Base-by-base conservation (phyloP, 2,797 vertebrate genomes). In the Anas bahamensis region DNA sequence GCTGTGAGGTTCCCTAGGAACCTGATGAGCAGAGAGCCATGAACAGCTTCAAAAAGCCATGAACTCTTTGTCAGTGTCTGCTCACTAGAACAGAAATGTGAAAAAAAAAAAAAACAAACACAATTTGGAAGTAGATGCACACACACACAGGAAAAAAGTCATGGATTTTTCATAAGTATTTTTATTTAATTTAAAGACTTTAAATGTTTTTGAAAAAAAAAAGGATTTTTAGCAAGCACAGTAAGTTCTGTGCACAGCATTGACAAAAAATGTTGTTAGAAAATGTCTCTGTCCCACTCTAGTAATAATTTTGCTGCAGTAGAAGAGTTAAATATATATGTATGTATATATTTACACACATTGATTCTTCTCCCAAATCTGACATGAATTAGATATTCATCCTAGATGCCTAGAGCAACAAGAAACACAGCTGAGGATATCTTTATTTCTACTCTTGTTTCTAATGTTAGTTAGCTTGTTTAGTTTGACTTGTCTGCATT, bases 401-500 rank as follows among this genome's bases (percentile, higher is more conserved):
- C 37, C 53, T 87, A 73, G 71, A 84, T 95, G 56, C 41, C 55
- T 86, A 57, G 64, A 59, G 31, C 31, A 84, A 57, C 64, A 86
- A 90, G 83, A 93, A 73, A 83, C 35, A 75, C 1, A 82, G 48
- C 33, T 52, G 13, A 14, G 17, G 57, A 72, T 83, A 14, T 26
- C 33, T 95, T 85, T 91, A 52, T 89, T 89, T 83, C 89, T 82
- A 74, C 66, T 48, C 4, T 29, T 41, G 39, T 63, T 63, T 63
- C 28, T 64, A 18, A 64, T 70, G 85, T 82, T 69, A 76, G 71
- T 85, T 83, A 82, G 55, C 77, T 95, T 86, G 64, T 94, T 94
- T 89, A 73, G 76, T 90, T 85, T 90, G 87, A 78, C 73, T 93
- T 90, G 57, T 93, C 79, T 11, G 1, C 52, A 26, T 87, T 94